Evolutionary conservation across 2,888 invertebrate species (phyloP).

Genomic region (Scaptomyza parva): DNA sequence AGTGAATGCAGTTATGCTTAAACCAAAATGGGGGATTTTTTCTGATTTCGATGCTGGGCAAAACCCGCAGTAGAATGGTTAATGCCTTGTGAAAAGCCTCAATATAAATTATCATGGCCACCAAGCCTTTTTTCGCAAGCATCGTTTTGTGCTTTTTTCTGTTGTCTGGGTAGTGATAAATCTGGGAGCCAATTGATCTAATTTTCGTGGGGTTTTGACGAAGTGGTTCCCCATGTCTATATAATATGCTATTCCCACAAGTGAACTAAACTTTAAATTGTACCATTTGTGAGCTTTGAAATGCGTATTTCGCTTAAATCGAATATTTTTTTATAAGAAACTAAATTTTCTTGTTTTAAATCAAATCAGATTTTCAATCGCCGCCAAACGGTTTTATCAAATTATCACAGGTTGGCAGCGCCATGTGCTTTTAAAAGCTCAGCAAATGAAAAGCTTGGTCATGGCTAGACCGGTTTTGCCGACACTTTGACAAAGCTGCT

Average conservation of each 20-base stretch:
- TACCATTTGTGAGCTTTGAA: too few relatives aligned
- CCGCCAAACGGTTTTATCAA: not conserved
- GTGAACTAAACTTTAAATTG: not conserved
- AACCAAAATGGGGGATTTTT: conserved; percentile 40
- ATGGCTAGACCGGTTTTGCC: conserved; percentile 23
- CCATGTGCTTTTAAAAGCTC: conserved; percentile 26
- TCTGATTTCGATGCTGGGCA: conserved; percentile 30
- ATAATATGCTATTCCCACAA: not conserved
- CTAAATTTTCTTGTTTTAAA: not conserved
- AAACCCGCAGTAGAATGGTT: conserved; percentile 38
- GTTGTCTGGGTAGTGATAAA: conserved; percentile 6
- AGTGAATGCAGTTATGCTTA: conserved; percentile 31
- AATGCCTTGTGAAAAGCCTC: conserved; percentile 39
- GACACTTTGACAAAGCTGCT: conserved; percentile 32
- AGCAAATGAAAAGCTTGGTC: conserved; percentile 14
- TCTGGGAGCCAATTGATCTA: conserved; percentile 14
- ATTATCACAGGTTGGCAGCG: conserved; percentile 40
- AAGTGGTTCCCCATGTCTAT: not conserved
- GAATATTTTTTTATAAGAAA: too few relatives aligned
- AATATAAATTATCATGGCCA: conserved; percentile 1
- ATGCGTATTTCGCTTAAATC: too few relatives aligned
- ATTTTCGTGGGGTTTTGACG: not conserved
- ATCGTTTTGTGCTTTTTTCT: conserved; percentile 22
- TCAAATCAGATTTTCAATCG: not conserved
- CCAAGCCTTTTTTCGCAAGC: conserved; percentile 2